Base-by-base conservation (phyloP, 2,113 vertebrate genomes). In the Phainopepla nitens region DNA sequence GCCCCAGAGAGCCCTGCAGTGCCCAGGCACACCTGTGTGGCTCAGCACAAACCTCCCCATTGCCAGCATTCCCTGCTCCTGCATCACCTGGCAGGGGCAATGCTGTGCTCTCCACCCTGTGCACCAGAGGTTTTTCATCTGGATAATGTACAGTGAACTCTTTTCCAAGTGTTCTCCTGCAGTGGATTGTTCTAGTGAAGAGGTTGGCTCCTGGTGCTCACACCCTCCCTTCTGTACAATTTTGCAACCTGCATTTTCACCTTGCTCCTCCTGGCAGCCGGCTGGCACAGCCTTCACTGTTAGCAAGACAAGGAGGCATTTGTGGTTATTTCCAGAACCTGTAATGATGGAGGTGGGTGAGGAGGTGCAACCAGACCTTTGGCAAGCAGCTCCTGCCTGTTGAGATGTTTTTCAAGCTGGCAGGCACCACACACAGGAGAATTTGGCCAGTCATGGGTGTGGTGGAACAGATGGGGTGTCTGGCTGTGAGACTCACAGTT, bases 61-160 rank as follows among this genome's bases (percentile, higher is more conserved):
- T 1, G 0, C 28, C 41, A 41, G 35, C 5, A 19, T 31, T 31
- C 33, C 5, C 64, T 0, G 3, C 33, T 73, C 39, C 36, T 7
- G 2, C 6, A 14, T 3, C 0, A 0, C 62, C 47, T 6, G 1
- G 11, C 76, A 49, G 45, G 41, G 72, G 31, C 1, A 3, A 7
- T 6, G 20, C n/a, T n/a, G 28, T 18, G 22, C 15, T 45, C 72
- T 41, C 49, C n/a, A 27, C 31, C 1, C 0, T 0, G 1, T 8
- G 16, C 70, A 27, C 14, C 25, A 50, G 16, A 35, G 12, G 23
- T 21, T 57, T 50, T 61, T 33, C 25, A 61, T 33, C 6, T 22
- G 7, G 15, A 10, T 50, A 15, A 51, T 27, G 14, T 6, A 1
- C 0, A 23, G 15, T 5, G 10, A 17, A 5, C 27, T 28, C 6